Evolutionary conservation across 2,113 vertebrate species (phyloP).

Genomic region (Corvus cornix): DNA sequence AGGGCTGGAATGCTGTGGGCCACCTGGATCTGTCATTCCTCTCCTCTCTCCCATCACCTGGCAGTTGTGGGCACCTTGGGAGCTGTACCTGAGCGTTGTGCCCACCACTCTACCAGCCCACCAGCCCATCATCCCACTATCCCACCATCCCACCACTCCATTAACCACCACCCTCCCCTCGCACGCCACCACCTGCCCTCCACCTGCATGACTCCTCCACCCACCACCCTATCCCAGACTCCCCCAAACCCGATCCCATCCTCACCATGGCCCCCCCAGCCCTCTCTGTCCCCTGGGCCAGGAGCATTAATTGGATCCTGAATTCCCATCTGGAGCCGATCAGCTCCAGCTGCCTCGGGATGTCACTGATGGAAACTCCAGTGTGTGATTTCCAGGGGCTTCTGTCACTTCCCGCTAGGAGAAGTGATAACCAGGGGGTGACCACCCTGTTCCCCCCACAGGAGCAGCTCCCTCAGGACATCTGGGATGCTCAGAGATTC

Average conservation of each 20-base stretch:
- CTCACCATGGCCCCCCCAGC: neutral
- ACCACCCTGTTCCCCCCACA: neutral
- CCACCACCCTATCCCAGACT: neutral
- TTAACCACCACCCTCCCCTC: rapidly evolving
- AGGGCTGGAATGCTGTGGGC: neutral
- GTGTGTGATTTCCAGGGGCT: neutral
- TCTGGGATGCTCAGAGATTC: neutral
- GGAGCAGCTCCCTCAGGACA: neutral
- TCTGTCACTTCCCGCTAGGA: neutral
- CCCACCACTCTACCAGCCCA: neutral
- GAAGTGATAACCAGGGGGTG: neutral
- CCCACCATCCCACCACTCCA: neutral
- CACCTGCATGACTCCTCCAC: neutral
- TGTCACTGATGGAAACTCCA: neutral
- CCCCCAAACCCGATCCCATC: rapidly evolving
- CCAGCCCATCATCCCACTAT: rapidly evolving
- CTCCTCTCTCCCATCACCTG: neutral
- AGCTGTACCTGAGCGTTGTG: neutral
- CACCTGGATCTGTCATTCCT: neutral
- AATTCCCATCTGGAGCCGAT: neutral
- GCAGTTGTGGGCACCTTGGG: neutral
- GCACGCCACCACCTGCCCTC: neutral
- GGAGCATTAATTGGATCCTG: neutral
- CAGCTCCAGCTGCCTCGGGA: neutral
- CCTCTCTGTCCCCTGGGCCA: neutral